phyloP scores from a whole-genome alignment of 2,888 invertebrate species.

The Trypoxylon attenuatum region DNA sequence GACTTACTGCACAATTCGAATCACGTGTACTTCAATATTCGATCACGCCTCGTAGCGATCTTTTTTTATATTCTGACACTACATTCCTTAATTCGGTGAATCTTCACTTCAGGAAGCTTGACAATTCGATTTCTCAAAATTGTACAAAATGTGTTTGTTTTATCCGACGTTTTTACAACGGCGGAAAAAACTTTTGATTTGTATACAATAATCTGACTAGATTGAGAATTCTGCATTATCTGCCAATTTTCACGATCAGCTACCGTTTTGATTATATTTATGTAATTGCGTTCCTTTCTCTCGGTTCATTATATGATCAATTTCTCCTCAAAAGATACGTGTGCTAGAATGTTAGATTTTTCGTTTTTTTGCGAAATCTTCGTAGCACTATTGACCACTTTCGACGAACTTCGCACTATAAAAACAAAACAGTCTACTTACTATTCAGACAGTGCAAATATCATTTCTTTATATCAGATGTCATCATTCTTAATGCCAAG shows the following conservation, averaged over 20 bases:
- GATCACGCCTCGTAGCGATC: constrained; percentile 1
- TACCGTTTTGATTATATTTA: constrained; percentile 17
- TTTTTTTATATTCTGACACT: constrained; percentile 20
- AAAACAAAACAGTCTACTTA: constrained; percentile 1
- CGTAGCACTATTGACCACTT: constrained; percentile 6
- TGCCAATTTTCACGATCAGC: no score
- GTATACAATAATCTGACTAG: constrained; percentile 14
- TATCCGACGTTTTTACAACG: constrained; percentile 3
- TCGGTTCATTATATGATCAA: constrained; percentile 10
- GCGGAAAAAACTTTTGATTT: constrained; percentile 25
- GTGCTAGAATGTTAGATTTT: background rate
- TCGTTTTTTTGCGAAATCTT: constrained; percentile 2
- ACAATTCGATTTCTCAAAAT: no score
- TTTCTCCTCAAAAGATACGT: constrained; percentile 3
- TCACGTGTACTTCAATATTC: constrained; percentile 7
- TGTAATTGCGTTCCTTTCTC: background rate
- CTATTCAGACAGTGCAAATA: no score
- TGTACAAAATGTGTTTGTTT: no score
- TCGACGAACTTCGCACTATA: constrained; percentile 14
- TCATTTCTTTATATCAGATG: no score
- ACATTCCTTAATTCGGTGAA: no score
- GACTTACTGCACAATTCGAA: background rate
- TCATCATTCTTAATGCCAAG: no score
- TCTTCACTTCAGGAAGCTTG: no score
- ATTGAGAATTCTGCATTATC: no score